These are phyloP conservation scores for Pseudorhiza aurosa DNA, from an alignment of 30 jellyfish, hydroid and myxozoan genomes.

Conservation along the genomic window DNA sequence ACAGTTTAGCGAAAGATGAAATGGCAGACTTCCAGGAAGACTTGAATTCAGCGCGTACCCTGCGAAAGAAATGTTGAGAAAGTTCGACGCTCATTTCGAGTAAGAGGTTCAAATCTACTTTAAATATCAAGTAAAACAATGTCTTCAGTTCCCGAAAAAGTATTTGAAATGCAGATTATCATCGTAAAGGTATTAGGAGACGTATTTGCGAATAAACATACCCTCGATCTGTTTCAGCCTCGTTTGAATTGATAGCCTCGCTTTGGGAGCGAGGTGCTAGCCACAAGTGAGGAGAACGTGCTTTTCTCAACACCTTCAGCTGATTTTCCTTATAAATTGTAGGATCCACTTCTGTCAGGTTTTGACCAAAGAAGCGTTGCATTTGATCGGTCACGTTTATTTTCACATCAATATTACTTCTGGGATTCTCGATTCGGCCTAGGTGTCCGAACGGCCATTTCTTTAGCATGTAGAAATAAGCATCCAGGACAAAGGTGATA, in stretches of 20 bases:
- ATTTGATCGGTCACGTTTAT: not conserved
- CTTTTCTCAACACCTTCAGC: slow-evolving; percentile 9
- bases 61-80: too few relatives aligned
- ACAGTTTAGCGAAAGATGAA: slow-evolving; percentile 77
- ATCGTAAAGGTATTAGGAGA: too few relatives aligned
- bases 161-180: too few relatives aligned
- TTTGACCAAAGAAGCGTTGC: slow-evolving; percentile 7
- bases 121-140: too few relatives aligned
- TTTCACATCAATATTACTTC: not conserved
- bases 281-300: slow-evolving; percentile 34
- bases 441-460: slow-evolving; percentile 55
- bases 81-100: too few relatives aligned
- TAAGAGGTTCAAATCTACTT: too few relatives aligned
- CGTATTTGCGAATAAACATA: too few relatives aligned
- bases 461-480: slow-evolving; percentile 81
- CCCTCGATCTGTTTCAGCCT: not conserved
- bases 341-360: not conserved
- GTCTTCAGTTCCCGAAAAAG: too few relatives aligned
- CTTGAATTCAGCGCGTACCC: slow-evolving; percentile 28
- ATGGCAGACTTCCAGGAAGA: slow-evolving; percentile 66
- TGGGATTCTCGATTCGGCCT: not conserved
- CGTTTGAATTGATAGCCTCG: not conserved
- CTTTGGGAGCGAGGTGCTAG: slow-evolving; percentile 12
- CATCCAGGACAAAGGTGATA: slow-evolving; percentile 85
- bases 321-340: not conserved